These are phyloP conservation scores for Hydractinia echinata DNA, from an alignment of 30 jellyfish, hydroid and myxozoan species.

Conservation along the genomic window DNA sequence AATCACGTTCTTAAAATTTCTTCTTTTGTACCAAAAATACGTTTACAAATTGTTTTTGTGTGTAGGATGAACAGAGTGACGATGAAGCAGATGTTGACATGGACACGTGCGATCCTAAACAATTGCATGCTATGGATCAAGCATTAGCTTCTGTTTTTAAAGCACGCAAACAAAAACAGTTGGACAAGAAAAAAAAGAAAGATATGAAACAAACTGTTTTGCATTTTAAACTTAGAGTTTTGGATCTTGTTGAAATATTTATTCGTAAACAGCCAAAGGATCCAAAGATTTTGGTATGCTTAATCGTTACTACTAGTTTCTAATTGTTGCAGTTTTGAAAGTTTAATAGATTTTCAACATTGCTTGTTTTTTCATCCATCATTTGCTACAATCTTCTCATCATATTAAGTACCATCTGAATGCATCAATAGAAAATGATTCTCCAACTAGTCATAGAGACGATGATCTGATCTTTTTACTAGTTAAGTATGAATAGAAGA, in stretches of 20 bases:
- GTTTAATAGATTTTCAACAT: not conserved
- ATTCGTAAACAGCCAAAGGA: constrained; percentile 67
- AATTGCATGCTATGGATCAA: constrained; percentile 67
- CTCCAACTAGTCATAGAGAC: no score
- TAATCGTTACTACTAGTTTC: not conserved
- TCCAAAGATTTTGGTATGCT: constrained; percentile 63
- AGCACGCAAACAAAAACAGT: constrained; percentile 35
- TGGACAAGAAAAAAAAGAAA: constrained; percentile 33
- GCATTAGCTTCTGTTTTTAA: constrained; percentile 85
- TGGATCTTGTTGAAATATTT: constrained; percentile 71
- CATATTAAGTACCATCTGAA: no score
- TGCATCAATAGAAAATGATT: no score
- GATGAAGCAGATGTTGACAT: constrained; percentile 69
- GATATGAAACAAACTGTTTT: constrained; percentile 56
- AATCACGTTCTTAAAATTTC: no score
- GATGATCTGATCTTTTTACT: no score
- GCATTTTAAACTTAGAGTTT: constrained; percentile 77
- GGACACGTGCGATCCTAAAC: constrained; percentile 78
- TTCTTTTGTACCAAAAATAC: not conserved
- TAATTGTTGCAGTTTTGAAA: not conserved
- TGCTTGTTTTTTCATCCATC: no score
- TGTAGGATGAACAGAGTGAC: constrained; percentile 27
- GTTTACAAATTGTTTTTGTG: not conserved
- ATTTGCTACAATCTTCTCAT: no score
- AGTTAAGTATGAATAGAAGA: no score